Percentiles rank a stretch among this genome's conserved stretches.
These are phyloP conservation scores for Sterrhoptilus dennistouni DNA, from an alignment of 2,113 vertebrate species.

Conservation along the genomic window DNA sequence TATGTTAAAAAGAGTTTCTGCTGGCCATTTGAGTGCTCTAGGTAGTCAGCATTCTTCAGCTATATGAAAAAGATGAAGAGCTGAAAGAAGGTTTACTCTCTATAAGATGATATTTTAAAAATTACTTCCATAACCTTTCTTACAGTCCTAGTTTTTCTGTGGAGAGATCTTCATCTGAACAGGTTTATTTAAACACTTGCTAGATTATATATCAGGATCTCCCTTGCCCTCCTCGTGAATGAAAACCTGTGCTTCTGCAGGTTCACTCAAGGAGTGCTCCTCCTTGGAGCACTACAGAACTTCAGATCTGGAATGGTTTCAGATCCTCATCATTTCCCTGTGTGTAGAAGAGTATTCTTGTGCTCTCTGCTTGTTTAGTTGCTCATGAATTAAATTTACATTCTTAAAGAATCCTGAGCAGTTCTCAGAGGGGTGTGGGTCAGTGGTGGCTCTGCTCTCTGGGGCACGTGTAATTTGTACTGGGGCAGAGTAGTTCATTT, in stretches of 20 bases:
- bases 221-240: conserved; percentile 13
- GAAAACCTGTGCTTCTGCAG: conserved; percentile 14
- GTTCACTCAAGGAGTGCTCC: background rate
- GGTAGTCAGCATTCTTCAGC: background rate
- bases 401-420: conserved; percentile 1
- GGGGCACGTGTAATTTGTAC: background rate
- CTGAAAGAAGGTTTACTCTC: background rate
- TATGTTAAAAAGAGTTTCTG: background rate
- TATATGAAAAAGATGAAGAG: background rate
- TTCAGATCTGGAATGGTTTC: background rate
- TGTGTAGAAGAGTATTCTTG: background rate
- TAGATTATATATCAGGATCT: conserved; percentile 24
- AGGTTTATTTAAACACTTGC: conserved; percentile 30
- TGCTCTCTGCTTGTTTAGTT: conserved; percentile 31
- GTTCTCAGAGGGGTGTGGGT: background rate
- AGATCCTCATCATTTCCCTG: background rate
- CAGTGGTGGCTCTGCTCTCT: background rate
- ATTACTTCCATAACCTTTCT: background rate
- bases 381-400: conserved; percentile 39
- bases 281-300: background rate
- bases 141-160: background rate
- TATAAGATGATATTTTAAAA: background rate
- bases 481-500: background rate
- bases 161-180: background rate
- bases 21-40: background rate